Evolutionary conservation across 2,888 invertebrate species (phyloP).

Genomic region (Arenicola marina): DNA sequence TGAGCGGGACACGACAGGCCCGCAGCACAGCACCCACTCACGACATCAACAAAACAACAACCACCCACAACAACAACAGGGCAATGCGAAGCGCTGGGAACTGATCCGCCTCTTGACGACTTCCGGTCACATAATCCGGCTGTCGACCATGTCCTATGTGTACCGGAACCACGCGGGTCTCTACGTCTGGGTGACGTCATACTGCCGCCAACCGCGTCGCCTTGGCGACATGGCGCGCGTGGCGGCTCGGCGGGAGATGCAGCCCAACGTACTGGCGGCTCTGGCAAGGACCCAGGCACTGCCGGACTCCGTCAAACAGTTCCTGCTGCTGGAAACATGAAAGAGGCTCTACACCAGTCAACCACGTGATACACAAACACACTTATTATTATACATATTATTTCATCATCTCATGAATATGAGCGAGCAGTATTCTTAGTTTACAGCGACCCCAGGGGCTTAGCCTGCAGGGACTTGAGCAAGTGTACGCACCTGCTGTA

Average conservation of each 20-base stretch:
- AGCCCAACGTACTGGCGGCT: constrained; percentile 16
- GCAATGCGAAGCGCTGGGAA: no score
- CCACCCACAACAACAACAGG: no score
- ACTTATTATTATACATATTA: no score
- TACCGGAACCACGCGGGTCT: constrained; percentile 3
- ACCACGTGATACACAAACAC: no score
- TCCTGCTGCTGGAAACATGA: constrained; percentile 6
- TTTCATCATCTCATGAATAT: no score
- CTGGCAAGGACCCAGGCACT: background rate
- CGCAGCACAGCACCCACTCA: background rate
- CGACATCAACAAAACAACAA: no score
- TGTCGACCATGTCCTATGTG: constrained; percentile 8
- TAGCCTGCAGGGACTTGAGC: no score
- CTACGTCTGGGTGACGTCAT: constrained; percentile 8
- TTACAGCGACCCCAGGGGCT: no score
- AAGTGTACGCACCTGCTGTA: no score
- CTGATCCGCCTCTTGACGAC: background rate
- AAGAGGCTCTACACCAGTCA: no score
- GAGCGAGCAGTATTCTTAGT: no score
- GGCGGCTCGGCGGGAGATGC: constrained; percentile 5
- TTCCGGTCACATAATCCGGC: constrained; percentile 11
- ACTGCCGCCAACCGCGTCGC: constrained; percentile 5
- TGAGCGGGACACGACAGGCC: background rate
- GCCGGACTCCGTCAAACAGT: constrained; percentile 11
- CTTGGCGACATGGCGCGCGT: constrained; percentile 11